Evolutionary conservation across 1,140 invertebrate genomes (phyloP), one percentile per base, ranked within the genome.

Genomic region (Zaprionus vittiger): DNA sequence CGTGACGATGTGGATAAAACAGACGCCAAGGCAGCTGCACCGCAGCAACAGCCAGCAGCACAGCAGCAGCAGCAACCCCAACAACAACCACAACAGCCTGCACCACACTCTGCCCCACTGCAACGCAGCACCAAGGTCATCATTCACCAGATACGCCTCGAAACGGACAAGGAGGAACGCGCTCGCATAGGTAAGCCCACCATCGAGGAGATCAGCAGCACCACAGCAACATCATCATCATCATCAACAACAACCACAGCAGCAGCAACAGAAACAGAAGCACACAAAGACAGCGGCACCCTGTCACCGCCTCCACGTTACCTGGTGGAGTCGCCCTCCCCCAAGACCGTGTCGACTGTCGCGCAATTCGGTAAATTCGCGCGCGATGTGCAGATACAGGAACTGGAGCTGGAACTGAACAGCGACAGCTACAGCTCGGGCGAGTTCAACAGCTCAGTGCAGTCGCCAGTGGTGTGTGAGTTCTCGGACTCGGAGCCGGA

Each of bases 131-230:
- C 79, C 14, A 91, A 89, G 47, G 86, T 91, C 12, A 92, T 91
- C 11, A 91, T 91, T 44, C 91, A 92, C 55, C 77, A 91, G 55
- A 82, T 92, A n/a, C 83, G 72, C 49, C 7, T 92, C 5, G 91
- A 92, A 52, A 71, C 82, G 26, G 75, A 79, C 11, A 87, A 72
- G 1, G 69, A 91, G 44, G 69, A 64, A 20, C 59, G 52, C 0
- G 63, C 24, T 4, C 73, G 69, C 5, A 73, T 61, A 31, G 81
- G 74, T 55, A 81, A 89, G 64, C 85, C 85, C 59, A 81, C 61
- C 17, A 73, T 87, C 6, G 83, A 89, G 66, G 84, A 87, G 66
- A 76, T 87, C 3, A 89, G 84, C 74, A 87, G 73, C 57, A 89
- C 77, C 2, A 71, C 72, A 56, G 41, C 65, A 74, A 54, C 76